phyloP scores from a whole-genome alignment of 2,888 invertebrate genomes.

The Eristalis arbustorum region DNA sequence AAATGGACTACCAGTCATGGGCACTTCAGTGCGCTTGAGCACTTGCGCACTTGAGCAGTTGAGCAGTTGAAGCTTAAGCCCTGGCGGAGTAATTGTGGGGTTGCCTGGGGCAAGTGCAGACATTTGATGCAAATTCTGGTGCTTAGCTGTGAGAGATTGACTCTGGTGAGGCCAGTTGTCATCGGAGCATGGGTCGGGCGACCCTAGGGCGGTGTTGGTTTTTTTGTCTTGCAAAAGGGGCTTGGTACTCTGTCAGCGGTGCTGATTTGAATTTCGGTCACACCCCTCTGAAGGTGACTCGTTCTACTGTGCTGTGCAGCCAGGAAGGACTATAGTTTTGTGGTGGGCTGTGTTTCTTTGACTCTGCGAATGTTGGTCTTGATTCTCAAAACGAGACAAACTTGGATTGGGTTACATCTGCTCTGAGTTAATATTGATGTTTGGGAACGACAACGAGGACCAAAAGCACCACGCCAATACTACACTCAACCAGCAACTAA shows the following conservation, averaged over 20 bases:
- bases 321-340: background rate
- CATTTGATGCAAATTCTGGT: background rate
- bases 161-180: background rate
- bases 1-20: background rate
- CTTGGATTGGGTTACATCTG: too few relatives aligned
- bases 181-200: background rate
- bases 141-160: too few relatives aligned
- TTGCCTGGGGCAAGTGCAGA: background rate
- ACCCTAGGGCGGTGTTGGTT: too few relatives aligned
- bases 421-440: too few relatives aligned
- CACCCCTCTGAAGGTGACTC: background rate
- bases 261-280: background rate
- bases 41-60: background rate
- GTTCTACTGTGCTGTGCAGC: background rate
- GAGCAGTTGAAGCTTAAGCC: background rate
- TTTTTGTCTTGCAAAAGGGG: background rate
- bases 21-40: background rate
- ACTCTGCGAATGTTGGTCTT: too few relatives aligned
- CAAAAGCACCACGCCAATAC: too few relatives aligned
- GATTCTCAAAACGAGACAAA: too few relatives aligned
- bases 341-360: background rate
- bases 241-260: background rate
- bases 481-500: too few relatives aligned
- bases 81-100: background rate
- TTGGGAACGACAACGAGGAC: too few relatives aligned